phyloP scores from a whole-genome alignment of 1,140 invertebrate genomes.

The Monochamus saltuarius region DNA sequence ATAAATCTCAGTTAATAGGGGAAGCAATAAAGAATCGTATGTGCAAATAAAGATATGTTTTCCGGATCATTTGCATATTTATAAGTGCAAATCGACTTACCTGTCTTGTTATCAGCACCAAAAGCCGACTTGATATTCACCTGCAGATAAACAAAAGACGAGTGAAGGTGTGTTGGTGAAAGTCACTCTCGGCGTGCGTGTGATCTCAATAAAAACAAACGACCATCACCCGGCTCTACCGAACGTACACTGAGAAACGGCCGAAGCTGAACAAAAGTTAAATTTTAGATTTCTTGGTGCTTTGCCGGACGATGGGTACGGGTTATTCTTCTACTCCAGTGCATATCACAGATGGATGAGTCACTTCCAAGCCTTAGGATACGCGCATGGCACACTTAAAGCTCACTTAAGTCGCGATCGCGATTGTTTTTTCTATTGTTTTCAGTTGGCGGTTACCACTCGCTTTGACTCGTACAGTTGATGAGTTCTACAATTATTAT shows the following conservation, averaged over 20 bases:
- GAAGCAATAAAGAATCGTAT: too few species aligned
- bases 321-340: background rate
- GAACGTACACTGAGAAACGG: conserved; percentile 10
- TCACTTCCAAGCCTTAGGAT: conserved; percentile 9
- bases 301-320: background rate
- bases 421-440: background rate
- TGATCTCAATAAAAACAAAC: conserved; percentile 7
- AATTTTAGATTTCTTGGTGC: conserved; percentile 3
- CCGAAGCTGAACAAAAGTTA: background rate
- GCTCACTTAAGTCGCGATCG: background rate
- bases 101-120: background rate
- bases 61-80: too few species aligned
- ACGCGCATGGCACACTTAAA: conserved; percentile 10
- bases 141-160: conserved; percentile 10
- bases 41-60: too few species aligned
- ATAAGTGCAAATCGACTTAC: conserved; percentile 1
- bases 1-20: too few species aligned
- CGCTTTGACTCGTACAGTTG: too few species aligned
- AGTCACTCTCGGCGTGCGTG: conserved; percentile 1
- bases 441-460: background rate
- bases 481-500: too few species aligned
- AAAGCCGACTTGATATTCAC: conserved; percentile 3
- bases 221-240: background rate
- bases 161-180: conserved; percentile 1
- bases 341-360: conserved; percentile 5